A percentile compares a stretch with the other conserved stretches of the same genome.
phyloP scores from a whole-genome alignment of 2,113 vertebrate genomes.

The Melierax canorus region DNA sequence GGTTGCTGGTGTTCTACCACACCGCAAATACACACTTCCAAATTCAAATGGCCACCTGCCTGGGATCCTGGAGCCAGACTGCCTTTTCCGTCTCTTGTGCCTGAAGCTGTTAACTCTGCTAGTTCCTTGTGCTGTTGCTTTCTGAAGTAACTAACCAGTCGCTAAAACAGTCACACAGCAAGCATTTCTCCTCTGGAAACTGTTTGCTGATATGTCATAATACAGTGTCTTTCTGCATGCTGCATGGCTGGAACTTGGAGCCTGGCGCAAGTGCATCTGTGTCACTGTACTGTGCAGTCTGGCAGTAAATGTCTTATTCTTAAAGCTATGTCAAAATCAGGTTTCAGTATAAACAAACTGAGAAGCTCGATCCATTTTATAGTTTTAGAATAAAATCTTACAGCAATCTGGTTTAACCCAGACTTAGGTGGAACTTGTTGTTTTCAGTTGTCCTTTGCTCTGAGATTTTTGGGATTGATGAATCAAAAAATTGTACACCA shows the following conservation, averaged over 20 bases:
- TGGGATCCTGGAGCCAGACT: not conserved
- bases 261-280: not conserved
- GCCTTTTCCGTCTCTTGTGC: not conserved
- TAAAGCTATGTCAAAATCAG: not conserved
- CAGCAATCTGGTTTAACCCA: not conserved
- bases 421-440: too few species aligned
- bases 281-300: not conserved
- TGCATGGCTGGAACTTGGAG: not conserved
- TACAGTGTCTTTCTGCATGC: not conserved
- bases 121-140: not conserved
- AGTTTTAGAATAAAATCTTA: not conserved
- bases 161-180: not conserved
- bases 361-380: not conserved
- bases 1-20: fast-evolving
- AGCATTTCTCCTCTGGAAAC: not conserved
- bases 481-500: not conserved
- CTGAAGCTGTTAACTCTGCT: not conserved
- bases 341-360: not conserved
- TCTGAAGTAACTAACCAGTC: not conserved
- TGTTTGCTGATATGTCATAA: not conserved
- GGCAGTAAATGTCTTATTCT: not conserved
- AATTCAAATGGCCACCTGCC: not conserved
- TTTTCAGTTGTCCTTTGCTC: not conserved
- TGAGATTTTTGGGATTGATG: not conserved
- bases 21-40: too few species aligned